Conservation (phyloP, 1,140 invertebrate species). For the Drosophila leontia region DNA sequence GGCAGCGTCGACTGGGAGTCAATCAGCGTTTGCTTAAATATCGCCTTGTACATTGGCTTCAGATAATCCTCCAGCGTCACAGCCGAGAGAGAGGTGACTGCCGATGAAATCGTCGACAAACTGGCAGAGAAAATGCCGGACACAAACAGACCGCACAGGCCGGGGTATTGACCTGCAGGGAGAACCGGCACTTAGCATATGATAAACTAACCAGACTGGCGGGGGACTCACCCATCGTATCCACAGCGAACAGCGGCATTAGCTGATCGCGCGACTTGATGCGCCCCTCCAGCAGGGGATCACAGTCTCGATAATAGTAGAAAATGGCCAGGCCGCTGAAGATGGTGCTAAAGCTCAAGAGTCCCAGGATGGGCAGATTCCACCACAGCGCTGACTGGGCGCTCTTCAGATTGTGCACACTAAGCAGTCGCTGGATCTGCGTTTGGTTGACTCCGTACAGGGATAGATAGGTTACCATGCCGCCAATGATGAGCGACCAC, state of each 20-base stretch:
- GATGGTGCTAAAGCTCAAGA: constrained; percentile 89
- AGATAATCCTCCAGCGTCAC: constrained; percentile 94
- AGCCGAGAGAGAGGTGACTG: constrained; percentile 92
- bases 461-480: constrained; percentile 90
- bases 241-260: constrained; percentile 92
- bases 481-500: constrained; percentile 91
- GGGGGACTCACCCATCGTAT: constrained; percentile 87
- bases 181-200: constrained; percentile 5
- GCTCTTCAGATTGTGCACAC: constrained; percentile 89
- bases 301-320: constrained; percentile 90
- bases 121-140: constrained; percentile 93
- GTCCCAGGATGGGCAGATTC: constrained; percentile 89
- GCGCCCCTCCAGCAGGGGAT: constrained; percentile 87
- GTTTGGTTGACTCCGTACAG: constrained; percentile 93
- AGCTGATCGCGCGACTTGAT: constrained; percentile 87
- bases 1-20: constrained; percentile 82
- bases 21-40: constrained; percentile 70
- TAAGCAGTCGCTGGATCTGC: constrained; percentile 94
- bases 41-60: constrained; percentile 86
- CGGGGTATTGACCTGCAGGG: constrained; percentile 86
- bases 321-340: constrained; percentile 93
- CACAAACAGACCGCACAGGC: constrained; percentile 93
- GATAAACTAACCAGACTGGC: background rate
- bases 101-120: constrained; percentile 93
- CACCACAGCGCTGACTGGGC: constrained; percentile 89